Evolutionary conservation across 2,113 vertebrate genomes (phyloP).

Genomic region (Coryphaenoides rupestris): DNA sequence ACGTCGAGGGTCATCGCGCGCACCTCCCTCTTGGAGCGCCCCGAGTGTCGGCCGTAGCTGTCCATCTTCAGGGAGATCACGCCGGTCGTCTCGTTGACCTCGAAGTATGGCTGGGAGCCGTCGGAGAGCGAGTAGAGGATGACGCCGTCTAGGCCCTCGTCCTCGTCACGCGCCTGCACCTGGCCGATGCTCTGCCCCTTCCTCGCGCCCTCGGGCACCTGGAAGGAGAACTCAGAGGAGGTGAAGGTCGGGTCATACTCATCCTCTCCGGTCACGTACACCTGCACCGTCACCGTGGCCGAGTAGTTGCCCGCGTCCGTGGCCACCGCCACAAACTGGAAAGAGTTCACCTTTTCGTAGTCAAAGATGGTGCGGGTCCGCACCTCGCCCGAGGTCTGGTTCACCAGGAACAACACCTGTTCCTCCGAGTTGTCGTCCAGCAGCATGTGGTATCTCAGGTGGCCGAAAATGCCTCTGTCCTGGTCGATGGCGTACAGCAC

Average conservation of each 20-base stretch:
- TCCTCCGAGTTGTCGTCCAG: constrained; percentile 62
- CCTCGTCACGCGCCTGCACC: constrained; percentile 89
- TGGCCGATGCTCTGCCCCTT: constrained; percentile 87
- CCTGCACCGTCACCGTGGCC: constrained; percentile 84
- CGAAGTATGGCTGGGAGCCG: constrained; percentile 83
- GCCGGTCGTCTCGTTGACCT: constrained; percentile 88
- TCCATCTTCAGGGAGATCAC: constrained; percentile 84
- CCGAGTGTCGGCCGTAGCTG: constrained; percentile 74
- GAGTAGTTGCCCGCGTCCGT: constrained; percentile 87
- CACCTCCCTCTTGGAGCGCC: constrained; percentile 79
- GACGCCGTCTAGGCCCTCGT: constrained; percentile 87
- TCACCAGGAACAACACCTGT: constrained; percentile 79
- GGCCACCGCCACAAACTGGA: constrained; percentile 82
- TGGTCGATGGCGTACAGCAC: constrained; percentile 83
- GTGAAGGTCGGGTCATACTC: constrained; percentile 93
- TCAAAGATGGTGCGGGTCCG: constrained; percentile 79
- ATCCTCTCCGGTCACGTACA: constrained; percentile 90
- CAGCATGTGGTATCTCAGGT: constrained; percentile 78
- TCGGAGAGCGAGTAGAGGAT: constrained; percentile 84
- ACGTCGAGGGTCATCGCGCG: constrained; percentile 86
- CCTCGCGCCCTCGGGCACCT: constrained; percentile 86
- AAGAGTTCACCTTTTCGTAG: constrained; percentile 84
- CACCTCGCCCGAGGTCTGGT: constrained; percentile 85
- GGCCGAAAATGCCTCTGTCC: constrained; percentile 83
- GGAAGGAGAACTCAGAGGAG: constrained; percentile 79